Base-by-base conservation (phyloP, 1,140 invertebrate genomes). In the Dinoponera quadriceps region DNA sequence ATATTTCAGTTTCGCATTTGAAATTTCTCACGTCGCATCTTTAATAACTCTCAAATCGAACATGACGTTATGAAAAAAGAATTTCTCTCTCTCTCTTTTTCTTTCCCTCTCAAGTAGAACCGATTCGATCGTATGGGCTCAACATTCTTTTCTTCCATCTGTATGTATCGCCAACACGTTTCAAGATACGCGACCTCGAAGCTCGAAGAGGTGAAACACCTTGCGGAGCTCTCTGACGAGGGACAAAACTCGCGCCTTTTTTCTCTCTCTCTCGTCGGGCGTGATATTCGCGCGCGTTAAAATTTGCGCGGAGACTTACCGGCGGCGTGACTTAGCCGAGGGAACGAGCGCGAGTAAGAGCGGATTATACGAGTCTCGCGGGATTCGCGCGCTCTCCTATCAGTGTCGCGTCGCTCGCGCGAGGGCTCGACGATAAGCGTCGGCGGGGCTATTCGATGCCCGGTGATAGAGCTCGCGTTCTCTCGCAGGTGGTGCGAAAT, bases 381-480 rank as follows among this genome's bases (percentile, higher is more conserved):
- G 14, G n/a, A 75, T 62, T 33, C n/a, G 73, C 73, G 44, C 27
- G 27, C 2, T 73, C 7, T 73, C 22, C 0, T 20, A 73, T 73
- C 38, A 44, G 54, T 7, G 54, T 20, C 54, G 54, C 4, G 38
- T 44, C 38, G 38, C 22, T 73, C 33, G 71, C 22, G 22, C 71
- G 11, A 63, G 25, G 14, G 0, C 38, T 11, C n/a, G n/a, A 29
- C 59, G 22, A 22, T 29, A 63, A 75, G 44, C 22, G 55, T 25
- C 20, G 25, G 18, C 25, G 38, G 25, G 14, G 55, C 57, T 60
- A 75, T 54, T 75, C 57, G 72, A 75, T 54, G 44, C n/a, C 14
- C n/a, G n/a, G 38, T 51, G 73, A 63, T 63, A 75, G 44, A 75
- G 59, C 59, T 62, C 59, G 38, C 14, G 48, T 5, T 77, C 29